A percentile compares a stretch with the other conserved stretches of the same genome.
phyloP scores from a whole-genome alignment of 2,797 vertebrate species.

The Danio kyathit region DNA sequence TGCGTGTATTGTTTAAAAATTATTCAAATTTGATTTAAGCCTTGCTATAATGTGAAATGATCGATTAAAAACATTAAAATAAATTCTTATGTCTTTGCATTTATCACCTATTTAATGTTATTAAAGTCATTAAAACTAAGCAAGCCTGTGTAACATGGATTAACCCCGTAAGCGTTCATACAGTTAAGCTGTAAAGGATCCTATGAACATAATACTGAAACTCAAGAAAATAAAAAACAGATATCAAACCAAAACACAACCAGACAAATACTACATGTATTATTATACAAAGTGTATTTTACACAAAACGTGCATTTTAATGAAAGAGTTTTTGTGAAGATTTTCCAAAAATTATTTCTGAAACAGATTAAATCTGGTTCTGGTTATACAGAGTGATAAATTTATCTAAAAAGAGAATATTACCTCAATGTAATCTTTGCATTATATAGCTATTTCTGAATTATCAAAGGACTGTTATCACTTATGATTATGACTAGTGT shows the following conservation, averaged over 20 bases:
- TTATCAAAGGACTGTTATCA: neutral
- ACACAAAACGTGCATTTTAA: too few species aligned
- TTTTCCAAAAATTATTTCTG: too few species aligned
- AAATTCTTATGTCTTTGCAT: neutral
- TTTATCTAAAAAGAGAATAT: too few species aligned
- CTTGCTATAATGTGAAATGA: neutral
- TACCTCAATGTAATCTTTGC: neutral
- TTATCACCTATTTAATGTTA: neutral
- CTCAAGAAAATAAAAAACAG: neutral
- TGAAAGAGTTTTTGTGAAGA: too few species aligned
- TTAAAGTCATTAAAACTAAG: neutral
- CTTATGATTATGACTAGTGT: too few species aligned
- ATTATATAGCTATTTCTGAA: neutral
- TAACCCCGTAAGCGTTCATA: neutral
- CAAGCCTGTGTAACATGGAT: neutral
- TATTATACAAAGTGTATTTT: too few species aligned
- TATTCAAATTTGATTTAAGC: neutral
- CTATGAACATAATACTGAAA: neutral
- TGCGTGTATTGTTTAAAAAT: too few species aligned
- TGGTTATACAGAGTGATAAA: too few species aligned
- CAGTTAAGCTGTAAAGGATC: neutral
- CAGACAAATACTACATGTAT: neutral
- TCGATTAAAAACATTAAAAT: neutral
- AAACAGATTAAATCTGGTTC: too few species aligned
- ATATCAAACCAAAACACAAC: neutral